A percentile compares a stretch with the other conserved stretches of the same genome.
Conservation (phyloP, 2,888 invertebrate species). For the Sphinx pinastri region DNA sequence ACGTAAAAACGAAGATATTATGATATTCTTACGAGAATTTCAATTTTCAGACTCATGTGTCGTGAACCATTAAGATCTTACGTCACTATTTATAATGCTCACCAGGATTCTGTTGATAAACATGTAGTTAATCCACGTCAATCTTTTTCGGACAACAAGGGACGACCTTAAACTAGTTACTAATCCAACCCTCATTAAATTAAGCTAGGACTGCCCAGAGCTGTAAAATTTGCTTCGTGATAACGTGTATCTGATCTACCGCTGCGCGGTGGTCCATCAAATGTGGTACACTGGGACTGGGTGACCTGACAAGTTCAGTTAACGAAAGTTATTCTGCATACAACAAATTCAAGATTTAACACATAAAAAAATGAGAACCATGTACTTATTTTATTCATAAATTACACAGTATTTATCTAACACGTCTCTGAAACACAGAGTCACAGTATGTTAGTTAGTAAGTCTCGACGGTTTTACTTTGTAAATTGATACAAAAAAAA, state of each 20-base stretch:
- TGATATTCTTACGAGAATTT: no score
- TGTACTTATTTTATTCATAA: no score
- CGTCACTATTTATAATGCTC: background rate
- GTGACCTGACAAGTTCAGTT: background rate
- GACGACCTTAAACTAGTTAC: background rate
- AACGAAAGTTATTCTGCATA: no score
- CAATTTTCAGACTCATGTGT: no score
- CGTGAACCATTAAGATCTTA: background rate
- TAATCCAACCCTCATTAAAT: background rate
- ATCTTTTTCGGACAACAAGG: constrained; percentile 1
- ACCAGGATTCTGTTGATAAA: background rate
- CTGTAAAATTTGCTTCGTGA: constrained; percentile 4
- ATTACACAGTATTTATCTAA: no score
- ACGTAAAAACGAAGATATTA: no score
- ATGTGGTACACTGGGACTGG: background rate
- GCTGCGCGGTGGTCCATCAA: background rate
- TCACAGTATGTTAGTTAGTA: no score
- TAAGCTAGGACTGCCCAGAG: background rate
- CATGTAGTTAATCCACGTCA: background rate
- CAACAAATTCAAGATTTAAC: no score
- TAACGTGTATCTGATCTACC: background rate
- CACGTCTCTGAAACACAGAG: no score
- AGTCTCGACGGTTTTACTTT: no score
- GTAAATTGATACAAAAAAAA: no score
- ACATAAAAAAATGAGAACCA: no score